Evolutionary conservation across 1,140 invertebrate genomes (phyloP).

Genomic region (Bombus superbus): DNA sequence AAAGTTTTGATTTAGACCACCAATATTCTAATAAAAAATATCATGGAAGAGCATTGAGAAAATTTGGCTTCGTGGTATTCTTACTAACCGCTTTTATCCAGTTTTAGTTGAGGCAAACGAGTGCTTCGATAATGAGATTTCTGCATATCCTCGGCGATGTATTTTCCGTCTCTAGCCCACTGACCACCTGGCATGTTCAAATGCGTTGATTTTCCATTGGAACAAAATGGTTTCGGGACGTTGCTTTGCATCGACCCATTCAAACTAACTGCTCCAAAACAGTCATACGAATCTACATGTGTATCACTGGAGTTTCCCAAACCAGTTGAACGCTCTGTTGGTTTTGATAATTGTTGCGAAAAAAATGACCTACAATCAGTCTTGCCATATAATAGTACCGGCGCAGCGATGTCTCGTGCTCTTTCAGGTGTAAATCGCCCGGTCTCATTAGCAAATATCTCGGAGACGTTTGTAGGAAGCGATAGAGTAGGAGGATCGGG

Average conservation of each 20-base stretch:
- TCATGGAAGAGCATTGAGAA: neutral
- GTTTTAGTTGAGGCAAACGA: conserved; percentile 1
- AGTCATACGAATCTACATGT: conserved; percentile 87
- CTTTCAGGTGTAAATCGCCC: conserved; percentile 86
- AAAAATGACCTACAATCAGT: conserved; percentile 8
- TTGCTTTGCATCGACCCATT: conserved; percentile 89
- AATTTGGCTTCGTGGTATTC: neutral
- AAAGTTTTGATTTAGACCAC: neutral
- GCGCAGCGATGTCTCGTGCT: conserved; percentile 84
- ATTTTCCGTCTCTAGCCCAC: conserved; percentile 87
- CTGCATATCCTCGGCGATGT: conserved; percentile 86
- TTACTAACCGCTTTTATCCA: conserved; percentile 24
- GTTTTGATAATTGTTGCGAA: neutral
- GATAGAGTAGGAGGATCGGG: conserved; percentile 75
- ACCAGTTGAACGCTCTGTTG: neutral
- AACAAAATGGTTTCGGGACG: conserved; percentile 87
- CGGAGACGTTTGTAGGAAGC: conserved; percentile 80
- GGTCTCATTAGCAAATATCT: conserved; percentile 81
- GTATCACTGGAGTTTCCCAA: conserved; percentile 78
- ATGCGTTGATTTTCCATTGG: conserved; percentile 84
- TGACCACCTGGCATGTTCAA: conserved; percentile 89
- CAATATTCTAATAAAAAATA: neutral
- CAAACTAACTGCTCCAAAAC: conserved; percentile 86
- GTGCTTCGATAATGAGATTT: conserved; percentile 82
- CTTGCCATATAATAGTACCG: conserved; percentile 81